Evolutionary conservation across 2,113 vertebrate genomes (phyloP), one percentile per base, ranked within the genome.

Genomic region (Hucho hucho): DNA sequence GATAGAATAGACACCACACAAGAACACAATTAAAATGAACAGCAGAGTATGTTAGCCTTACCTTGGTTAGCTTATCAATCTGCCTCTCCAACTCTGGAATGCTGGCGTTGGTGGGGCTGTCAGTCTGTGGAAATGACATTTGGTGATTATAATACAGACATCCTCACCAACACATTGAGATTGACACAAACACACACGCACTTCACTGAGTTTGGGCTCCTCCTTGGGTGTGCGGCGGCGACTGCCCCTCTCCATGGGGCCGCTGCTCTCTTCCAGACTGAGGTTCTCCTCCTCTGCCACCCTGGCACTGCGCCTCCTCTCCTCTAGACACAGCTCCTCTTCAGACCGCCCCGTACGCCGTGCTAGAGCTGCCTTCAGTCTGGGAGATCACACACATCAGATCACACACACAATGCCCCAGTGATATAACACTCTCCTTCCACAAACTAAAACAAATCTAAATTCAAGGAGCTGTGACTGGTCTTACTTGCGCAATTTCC

Each of bases 1-100:
- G 49, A 53, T 53, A 18, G 3, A 53, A 16, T 4, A 53, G 37
- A 53, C 49, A 53, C 49, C 18, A 53, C 49, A 53, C 3, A 37
- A 37, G 14, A 18, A 18, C 5, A 16, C 4, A 53, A 53, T 53
- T 0, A 14, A 49, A 16, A 26, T 26, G 43, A 12, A 46, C 43
- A 46, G 43, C 32, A 46, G 28, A 6, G 3, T 6, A 16, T 18
- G 1, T 53, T 22, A 43, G 7, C 2, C 47, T 83, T 92, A 99
- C 97, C 95, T 99, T 99, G 79, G 93, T 94, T 81, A 99, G 92
- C 90, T 97, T 99, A 92, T 99, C 97, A 24, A 99, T 97, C 86
- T 99, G 97, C 73, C 95, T 93, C 89, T 99, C 97, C 37, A 99
- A 94, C 79, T 98, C 97, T 0, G 95, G 94, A 77, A 97, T 77